Conservation (phyloP, 1,140 invertebrate genomes). For the Hycleus phaleratus region DNA sequence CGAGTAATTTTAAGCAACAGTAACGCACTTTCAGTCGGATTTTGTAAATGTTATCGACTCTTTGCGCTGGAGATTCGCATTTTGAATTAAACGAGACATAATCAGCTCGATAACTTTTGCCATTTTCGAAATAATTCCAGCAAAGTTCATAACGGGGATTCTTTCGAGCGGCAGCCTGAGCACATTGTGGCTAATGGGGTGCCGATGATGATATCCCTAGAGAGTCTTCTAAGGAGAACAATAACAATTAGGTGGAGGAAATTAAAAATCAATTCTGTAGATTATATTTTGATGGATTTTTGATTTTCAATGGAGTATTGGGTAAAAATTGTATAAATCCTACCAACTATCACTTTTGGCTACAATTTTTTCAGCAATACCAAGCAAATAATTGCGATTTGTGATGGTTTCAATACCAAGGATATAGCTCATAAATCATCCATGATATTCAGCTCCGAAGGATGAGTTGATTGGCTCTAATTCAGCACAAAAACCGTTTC, state of each 20-base stretch:
- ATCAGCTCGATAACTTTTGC: no score
- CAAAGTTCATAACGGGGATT: no score
- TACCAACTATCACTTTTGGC: slow-evolving; percentile 81
- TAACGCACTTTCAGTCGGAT: no score
- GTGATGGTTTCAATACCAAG: slow-evolving; percentile 84
- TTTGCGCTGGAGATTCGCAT: no score
- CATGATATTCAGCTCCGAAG: slow-evolving; percentile 89
- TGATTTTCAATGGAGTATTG: slow-evolving; percentile 80
- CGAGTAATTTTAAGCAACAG: no score
- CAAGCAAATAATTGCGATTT: slow-evolving; percentile 88
- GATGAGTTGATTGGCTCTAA: slow-evolving; percentile 89
- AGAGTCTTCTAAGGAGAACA: slow-evolving; percentile 68
- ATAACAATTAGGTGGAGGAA: neutral
- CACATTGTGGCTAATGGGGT: slow-evolving; percentile 92
- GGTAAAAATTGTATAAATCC: slow-evolving; percentile 73
- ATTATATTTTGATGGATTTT: slow-evolving; percentile 84
- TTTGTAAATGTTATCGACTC: no score
- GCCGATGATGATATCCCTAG: slow-evolving; percentile 91
- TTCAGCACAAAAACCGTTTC: slow-evolving; percentile 62
- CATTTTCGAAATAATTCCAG: no score
- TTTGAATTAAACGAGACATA: no score
- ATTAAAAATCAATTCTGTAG: no score
- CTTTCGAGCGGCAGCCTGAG: no score
- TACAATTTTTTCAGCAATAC: slow-evolving; percentile 81
- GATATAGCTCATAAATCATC: slow-evolving; percentile 83